These are phyloP conservation scores for Mycalesis mineus DNA, from an alignment of 2,888 invertebrate genomes.

Conservation along the genomic window DNA sequence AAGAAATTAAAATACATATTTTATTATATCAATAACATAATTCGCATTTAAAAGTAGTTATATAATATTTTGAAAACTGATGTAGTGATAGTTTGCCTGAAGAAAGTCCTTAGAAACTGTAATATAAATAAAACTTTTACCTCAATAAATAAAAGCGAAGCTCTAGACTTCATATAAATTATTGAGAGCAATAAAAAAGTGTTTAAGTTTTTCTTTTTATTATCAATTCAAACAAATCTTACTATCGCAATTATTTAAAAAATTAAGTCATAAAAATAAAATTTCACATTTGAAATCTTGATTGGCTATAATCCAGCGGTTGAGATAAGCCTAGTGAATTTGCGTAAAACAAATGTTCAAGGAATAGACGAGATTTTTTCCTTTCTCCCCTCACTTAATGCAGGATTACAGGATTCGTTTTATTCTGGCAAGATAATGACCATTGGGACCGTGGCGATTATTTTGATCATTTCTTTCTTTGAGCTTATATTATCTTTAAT, in stretches of 20 bases:
- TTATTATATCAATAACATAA: no score
- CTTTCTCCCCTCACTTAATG: conserved; percentile 13
- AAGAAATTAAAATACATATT: no score
- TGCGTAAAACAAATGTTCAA: conserved; percentile 18
- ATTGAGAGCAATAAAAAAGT: no score
- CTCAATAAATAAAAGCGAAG: no score
- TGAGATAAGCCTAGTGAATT: conserved; percentile 16
- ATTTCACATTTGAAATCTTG: conserved; percentile 8
- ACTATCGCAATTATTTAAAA: neutral
- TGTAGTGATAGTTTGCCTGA: no score
- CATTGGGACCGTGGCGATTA: neutral
- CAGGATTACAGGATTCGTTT: conserved; percentile 13
- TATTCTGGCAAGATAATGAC: conserved; percentile 10
- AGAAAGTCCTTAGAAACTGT: no score
- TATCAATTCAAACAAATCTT: no score
- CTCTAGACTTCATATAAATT: no score
- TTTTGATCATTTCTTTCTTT: conserved; percentile 1
- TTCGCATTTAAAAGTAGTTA: no score
- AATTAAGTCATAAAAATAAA: neutral
- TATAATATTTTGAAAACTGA: no score
- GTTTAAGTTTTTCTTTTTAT: no score
- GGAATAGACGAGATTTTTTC: conserved; percentile 16
- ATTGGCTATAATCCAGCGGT: conserved; percentile 18
- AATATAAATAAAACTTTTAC: no score
- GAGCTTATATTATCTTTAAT: conserved; percentile 10